These are phyloP conservation scores for Phocides pigmalion DNA, from an alignment of 1,140 invertebrate genomes.

Conservation along the genomic window DNA sequence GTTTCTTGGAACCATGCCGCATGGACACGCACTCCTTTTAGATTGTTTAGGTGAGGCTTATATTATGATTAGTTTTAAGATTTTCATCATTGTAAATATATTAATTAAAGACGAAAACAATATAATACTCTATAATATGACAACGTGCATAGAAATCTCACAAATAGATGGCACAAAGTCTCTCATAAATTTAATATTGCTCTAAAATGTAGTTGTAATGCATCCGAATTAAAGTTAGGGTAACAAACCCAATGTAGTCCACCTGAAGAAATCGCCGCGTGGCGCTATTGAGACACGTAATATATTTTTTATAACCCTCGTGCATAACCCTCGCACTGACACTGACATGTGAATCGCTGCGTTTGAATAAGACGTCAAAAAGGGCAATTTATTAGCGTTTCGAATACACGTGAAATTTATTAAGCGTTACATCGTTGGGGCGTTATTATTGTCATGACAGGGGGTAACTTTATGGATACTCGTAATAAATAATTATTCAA, in stretches of 20 bases:
- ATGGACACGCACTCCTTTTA: too few species aligned
- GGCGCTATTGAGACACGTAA: slow-evolving; percentile 54
- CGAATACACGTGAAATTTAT: slow-evolving; percentile 67
- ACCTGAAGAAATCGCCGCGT: slow-evolving; percentile 60
- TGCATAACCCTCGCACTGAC: slow-evolving; percentile 46
- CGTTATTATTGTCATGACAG: slow-evolving; percentile 52
- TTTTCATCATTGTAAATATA: too few species aligned
- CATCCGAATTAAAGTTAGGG: slow-evolving; percentile 19
- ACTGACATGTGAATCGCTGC: slow-evolving; percentile 57
- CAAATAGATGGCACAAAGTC: too few species aligned
- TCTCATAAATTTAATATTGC: too few species aligned
- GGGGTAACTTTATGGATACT: slow-evolving; percentile 50
- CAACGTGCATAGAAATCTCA: too few species aligned
- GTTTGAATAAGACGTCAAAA: slow-evolving; percentile 76
- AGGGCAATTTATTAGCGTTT: slow-evolving; percentile 68
- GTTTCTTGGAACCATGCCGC: too few species aligned
- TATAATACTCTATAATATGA: too few species aligned
- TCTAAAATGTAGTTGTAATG: background rate
- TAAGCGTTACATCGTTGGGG: slow-evolving; percentile 70
- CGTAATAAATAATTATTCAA: slow-evolving; percentile 33
- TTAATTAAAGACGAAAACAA: too few species aligned
- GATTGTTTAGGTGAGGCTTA: too few species aligned
- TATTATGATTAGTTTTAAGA: too few species aligned
- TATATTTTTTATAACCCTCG: slow-evolving; percentile 57
- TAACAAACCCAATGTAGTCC: slow-evolving; percentile 34